Evolutionary conservation across 1,140 invertebrate species (phyloP).

Genomic region (Patella vulgata): DNA sequence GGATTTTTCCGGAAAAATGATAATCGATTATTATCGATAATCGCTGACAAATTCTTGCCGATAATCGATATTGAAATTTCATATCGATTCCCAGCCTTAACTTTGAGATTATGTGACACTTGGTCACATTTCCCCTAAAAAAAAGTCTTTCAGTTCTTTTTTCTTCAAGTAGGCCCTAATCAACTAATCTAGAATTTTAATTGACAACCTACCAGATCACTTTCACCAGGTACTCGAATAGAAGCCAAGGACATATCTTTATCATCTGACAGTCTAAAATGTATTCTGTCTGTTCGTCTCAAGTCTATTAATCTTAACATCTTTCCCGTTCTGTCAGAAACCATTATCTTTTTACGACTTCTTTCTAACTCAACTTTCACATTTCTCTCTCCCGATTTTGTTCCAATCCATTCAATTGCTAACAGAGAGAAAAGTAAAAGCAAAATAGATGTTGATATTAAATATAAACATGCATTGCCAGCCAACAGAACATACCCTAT

Average conservation of each 20-base stretch:
- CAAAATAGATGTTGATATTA: no score
- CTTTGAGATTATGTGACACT: no score
- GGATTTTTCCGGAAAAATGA: no score
- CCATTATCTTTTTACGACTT: conserved; percentile 36
- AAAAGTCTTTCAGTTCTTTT: no score
- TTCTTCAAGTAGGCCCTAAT: no score
- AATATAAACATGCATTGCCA: background rate
- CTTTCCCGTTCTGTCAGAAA: conserved; percentile 51
- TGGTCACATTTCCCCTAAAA: no score
- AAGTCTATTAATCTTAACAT: conserved; percentile 70
- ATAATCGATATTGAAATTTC: no score
- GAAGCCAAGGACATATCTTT: conserved; percentile 35
- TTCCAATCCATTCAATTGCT: conserved; percentile 45
- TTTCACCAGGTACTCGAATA: conserved; percentile 37
- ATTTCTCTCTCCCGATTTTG: conserved; percentile 36
- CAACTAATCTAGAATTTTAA: no score
- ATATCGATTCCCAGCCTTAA: no score
- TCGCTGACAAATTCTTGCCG: no score
- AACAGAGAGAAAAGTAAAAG: background rate
- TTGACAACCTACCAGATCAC: conserved; percentile 48
- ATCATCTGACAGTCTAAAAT: conserved; percentile 17
- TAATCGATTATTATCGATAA: no score
- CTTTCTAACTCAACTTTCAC: conserved; percentile 40
- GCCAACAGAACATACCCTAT: background rate
- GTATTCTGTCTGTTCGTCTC: conserved; percentile 4